Evolutionary conservation across 2,797 vertebrate genomes (phyloP), one percentile per base, ranked within the genome.

Genomic region (Characodon lateralis): DNA sequence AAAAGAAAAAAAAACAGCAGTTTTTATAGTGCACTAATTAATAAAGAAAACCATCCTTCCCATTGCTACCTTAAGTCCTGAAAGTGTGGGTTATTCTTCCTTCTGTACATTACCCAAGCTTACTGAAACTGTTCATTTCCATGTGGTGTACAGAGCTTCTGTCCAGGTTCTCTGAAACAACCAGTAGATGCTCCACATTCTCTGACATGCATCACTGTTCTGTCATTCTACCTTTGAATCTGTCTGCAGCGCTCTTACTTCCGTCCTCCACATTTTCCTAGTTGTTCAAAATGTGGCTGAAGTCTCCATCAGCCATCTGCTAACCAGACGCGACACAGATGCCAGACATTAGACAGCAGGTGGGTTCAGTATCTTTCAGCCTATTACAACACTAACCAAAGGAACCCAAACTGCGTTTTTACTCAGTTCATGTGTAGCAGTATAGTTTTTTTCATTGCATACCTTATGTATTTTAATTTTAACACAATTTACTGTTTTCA

Each of bases 221-320:
- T 18, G 39, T 26, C 55, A 73, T 73, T 43, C 41, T 46, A n/a
- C 22, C 39, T 68, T 43, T 68, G 65, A 43, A 43, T n/a, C 31
- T 59, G 55, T 59, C 24, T 46, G 5, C 55, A 18, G 39, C 14
- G 8, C 7, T 8, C 8, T 31, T 55, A 14, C 22, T 46, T 68
- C 39, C 65, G 28, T 35, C 50, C 71, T 59, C 14, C 72, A 59
- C 55, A 18, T 73, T 55, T 43, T 73, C 39, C 55, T 43, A 43
- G 55, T 5, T 59, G 55, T 73, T 53, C 71, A 16, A 56, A 46
- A 43, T 68, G 24, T 55, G 53, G 35, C 35, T 39, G 31, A 28
- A 59, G 55, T 46, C 55, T 46, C 24, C 5, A 73, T 73, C 72
- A 28, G 39, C 39, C 72, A 46, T 73, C 72, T 73, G 55, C n/a